Conservation (phyloP, 1,140 invertebrate species). For the Ctenoplectra terminalis region DNA sequence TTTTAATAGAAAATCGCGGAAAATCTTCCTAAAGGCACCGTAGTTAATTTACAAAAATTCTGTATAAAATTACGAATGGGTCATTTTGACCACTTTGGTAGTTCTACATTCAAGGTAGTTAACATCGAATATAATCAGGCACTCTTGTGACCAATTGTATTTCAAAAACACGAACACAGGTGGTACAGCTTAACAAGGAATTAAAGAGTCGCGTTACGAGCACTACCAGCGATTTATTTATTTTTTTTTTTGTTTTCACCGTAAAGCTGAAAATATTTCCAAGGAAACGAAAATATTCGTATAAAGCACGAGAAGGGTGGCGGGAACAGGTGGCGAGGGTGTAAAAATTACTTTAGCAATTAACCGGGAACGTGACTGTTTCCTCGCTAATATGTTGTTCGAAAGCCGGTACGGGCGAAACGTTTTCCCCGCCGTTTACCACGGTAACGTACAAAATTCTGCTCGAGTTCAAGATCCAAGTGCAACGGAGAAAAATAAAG, state of each 20-base stretch:
- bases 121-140: too few relatives aligned
- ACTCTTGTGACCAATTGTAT: too few relatives aligned
- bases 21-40: too few relatives aligned
- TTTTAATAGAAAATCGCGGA: too few relatives aligned
- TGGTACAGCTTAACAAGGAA: too few relatives aligned
- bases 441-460: conserved; percentile 19
- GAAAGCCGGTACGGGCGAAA: neutral
- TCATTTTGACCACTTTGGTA: too few relatives aligned
- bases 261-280: neutral
- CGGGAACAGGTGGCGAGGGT: neutral
- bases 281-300: neutral
- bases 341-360: conserved; percentile 15
- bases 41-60: too few relatives aligned
- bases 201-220: too few relatives aligned
- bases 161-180: too few relatives aligned
- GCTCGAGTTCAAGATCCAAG: conserved; percentile 1
- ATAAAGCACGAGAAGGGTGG: neutral
- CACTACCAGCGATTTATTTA: too few relatives aligned
- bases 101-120: too few relatives aligned
- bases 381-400: neutral
- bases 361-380: conserved; percentile 8
- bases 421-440: neutral
- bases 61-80: too few relatives aligned
- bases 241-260: neutral
- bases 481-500: neutral